A percentile compares a stretch with the other conserved stretches of the same genome.
Evolutionary conservation across 2,888 invertebrate species (phyloP).

Genomic region (Polydrusus cervinus): DNA sequence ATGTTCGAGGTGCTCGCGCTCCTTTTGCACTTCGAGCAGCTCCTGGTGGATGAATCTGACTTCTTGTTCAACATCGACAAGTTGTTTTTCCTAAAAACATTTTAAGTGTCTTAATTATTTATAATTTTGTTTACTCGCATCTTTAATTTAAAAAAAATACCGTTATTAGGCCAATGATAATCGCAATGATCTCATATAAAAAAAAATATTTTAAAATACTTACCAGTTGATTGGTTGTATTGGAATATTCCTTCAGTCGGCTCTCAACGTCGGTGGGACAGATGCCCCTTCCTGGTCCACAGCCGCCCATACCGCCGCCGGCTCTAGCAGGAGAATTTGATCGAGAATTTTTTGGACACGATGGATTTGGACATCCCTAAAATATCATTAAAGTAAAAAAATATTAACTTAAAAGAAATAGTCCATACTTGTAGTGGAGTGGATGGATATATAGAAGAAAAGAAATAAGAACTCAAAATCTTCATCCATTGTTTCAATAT

Average conservation of each 20-base stretch:
- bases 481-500: too few species aligned
- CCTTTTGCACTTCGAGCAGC: conserved; percentile 72
- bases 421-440: too few species aligned
- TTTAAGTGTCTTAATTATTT: neutral
- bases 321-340: conserved; percentile 42
- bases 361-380: conserved; percentile 48
- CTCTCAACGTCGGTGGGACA: conserved; percentile 72
- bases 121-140: too few species aligned
- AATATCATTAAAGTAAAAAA: neutral
- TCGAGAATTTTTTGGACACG: conserved; percentile 52
- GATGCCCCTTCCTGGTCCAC: conserved; percentile 65
- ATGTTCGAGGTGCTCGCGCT: conserved; percentile 73
- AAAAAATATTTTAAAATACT: neutral
- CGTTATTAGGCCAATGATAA: neutral
- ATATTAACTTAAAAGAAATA: too few species aligned
- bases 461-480: too few species aligned
- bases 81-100: conserved; percentile 74
- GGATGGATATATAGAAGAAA: too few species aligned
- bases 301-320: conserved; percentile 61
- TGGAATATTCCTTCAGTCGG: conserved; percentile 69
- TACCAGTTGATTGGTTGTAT: conserved; percentile 66
- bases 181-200: too few species aligned
- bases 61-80: conserved; percentile 76
- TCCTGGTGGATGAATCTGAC: conserved; percentile 75
- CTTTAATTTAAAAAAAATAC: too few species aligned